Percentiles rank a stretch among this genome's conserved stretches.
Conservation (phyloP, 1,140 invertebrate genomes). For the Nebria ingens region DNA sequence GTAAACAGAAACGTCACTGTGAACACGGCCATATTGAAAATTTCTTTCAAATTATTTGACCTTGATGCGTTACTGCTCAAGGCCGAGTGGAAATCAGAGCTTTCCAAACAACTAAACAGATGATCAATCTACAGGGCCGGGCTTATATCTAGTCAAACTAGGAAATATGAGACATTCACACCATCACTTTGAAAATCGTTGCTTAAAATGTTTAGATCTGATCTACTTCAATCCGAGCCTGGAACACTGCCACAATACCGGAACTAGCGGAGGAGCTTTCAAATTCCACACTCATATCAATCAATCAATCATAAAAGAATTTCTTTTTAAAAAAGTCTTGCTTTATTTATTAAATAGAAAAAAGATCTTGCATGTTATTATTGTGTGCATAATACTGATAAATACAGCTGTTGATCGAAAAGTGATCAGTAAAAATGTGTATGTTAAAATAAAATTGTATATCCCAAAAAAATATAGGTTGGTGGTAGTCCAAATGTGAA, state of each 20-base stretch:
- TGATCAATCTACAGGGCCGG: too few species aligned
- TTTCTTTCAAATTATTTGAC: slow-evolving; percentile 8
- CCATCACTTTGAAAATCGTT: too few species aligned
- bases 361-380: not conserved
- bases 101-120: not conserved
- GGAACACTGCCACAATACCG: too few species aligned
- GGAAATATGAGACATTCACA: too few species aligned
- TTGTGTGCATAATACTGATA: slow-evolving; percentile 5
- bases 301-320: not conserved
- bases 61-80: not conserved
- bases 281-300: too few species aligned
- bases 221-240: too few species aligned
- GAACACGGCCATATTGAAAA: slow-evolving; percentile 5
- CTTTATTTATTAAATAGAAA: slow-evolving; percentile 4
- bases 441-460: not conserved
- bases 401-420: not conserved
- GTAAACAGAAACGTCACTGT: slow-evolving; percentile 3
- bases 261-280: not conserved
- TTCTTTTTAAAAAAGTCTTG: not conserved
- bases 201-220: too few species aligned
- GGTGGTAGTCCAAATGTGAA: not conserved
- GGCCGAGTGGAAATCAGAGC: not conserved
- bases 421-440: not conserved
- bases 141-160: too few species aligned
- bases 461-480: slow-evolving; percentile 1